phyloP scores from a whole-genome alignment of 2,888 invertebrate species.

The Caradrina kadenii region DNA sequence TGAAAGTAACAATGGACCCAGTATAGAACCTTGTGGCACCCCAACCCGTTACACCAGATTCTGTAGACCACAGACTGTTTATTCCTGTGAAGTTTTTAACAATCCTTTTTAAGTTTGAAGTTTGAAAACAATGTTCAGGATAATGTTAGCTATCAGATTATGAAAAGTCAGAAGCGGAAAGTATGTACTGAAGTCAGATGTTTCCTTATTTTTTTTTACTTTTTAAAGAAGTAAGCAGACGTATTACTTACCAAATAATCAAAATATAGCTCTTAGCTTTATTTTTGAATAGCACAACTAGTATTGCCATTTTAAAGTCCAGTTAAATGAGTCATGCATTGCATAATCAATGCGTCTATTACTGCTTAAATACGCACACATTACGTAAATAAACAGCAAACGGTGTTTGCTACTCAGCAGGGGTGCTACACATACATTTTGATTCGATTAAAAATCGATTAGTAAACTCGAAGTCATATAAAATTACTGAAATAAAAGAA shows the following conservation, averaged over 20 bases:
- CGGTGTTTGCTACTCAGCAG: conserved; percentile 45
- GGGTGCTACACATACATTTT: conserved; percentile 49
- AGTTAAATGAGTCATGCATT: conserved; percentile 16
- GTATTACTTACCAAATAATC: no score
- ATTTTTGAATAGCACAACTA: no score
- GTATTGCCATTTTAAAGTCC: neutral
- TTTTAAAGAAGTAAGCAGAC: neutral
- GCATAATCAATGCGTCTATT: conserved; percentile 23
- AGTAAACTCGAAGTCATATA: conserved; percentile 73
- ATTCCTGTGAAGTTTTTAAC: neutral
- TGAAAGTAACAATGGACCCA: neutral
- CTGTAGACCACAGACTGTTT: neutral
- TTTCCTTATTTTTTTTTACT: neutral
- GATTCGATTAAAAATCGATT: conserved; percentile 76
- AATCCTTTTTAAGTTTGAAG: neutral
- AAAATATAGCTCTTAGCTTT: no score
- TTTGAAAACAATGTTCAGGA: neutral
- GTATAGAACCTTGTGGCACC: conserved; percentile 8
- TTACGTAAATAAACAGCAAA: conserved; percentile 57
- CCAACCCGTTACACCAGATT: neutral
- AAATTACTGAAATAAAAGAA: conserved; percentile 84
- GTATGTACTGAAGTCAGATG: neutral
- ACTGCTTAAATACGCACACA: conserved; percentile 38
- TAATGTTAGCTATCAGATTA: neutral
- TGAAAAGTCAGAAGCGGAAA: neutral